phyloP scores from a whole-genome alignment of 2,797 vertebrate species.

The Cossypha heuglini region DNA sequence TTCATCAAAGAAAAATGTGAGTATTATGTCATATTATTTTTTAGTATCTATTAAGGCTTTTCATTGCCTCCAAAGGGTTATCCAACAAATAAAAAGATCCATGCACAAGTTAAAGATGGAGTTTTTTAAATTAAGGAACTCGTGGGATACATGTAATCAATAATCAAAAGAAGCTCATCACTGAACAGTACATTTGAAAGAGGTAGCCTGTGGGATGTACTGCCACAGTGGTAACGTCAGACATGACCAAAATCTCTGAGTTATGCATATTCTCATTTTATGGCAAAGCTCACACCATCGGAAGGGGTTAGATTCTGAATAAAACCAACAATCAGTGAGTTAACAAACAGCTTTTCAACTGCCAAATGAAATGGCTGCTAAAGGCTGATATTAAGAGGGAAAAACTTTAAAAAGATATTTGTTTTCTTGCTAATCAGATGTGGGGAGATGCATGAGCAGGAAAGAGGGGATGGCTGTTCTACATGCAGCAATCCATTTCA shows the following conservation, averaged over 20 bases:
- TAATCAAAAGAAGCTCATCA: background rate
- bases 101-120: background rate
- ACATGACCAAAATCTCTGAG: background rate
- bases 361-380: background rate
- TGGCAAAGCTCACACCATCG: background rate
- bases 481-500: background rate
- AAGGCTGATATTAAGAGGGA: background rate
- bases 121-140: background rate
- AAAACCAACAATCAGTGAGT: background rate
- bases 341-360: background rate
- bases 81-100: background rate
- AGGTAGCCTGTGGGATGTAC: background rate
- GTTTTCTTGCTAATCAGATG: background rate
- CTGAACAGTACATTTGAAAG: background rate
- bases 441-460: background rate
- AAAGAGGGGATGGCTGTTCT: background rate
- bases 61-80: background rate
- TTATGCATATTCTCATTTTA: background rate
- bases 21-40: background rate
- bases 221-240: background rate
- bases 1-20: background rate
- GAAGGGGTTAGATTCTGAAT: background rate
- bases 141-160: background rate
- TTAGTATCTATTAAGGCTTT: background rate
- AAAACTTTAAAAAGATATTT: fast-evolving